Conservation (phyloP, 2,113 vertebrate species). For the Prolemur simus region DNA sequence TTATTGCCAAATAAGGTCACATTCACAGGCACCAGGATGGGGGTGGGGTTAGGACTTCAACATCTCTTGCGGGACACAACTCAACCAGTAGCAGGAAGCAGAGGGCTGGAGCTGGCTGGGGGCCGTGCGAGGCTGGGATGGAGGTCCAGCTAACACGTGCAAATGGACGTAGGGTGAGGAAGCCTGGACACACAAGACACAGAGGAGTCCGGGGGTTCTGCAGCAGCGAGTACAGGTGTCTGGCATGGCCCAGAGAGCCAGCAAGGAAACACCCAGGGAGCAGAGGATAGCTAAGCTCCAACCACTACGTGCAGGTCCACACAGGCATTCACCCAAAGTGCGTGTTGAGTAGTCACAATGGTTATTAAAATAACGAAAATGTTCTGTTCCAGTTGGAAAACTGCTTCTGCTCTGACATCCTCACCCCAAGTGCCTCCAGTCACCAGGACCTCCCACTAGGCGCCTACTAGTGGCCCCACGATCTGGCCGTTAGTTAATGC, state of each 20-base stretch:
- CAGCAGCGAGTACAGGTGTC: background rate
- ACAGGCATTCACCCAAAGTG: too few species aligned
- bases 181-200: background rate
- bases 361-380: background rate
- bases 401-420: background rate
- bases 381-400: background rate
- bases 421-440: background rate
- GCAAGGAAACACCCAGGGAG: background rate
- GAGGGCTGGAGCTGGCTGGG: background rate
- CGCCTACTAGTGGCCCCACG: too few species aligned
- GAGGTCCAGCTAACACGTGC: background rate
- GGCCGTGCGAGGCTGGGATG: fast-evolving
- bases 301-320: too few species aligned
- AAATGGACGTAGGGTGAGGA: background rate
- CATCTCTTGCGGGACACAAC: background rate
- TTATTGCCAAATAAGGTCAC: background rate
- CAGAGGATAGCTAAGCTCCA: background rate
- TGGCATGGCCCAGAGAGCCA: background rate
- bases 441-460: background rate
- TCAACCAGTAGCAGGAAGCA: background rate
- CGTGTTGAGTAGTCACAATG: background rate
- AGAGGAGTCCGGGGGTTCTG: fast-evolving
- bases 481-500: background rate
- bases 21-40: background rate
- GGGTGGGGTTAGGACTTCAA: background rate